phyloP scores from a whole-genome alignment of 2,113 vertebrate genomes.

The Triplophysa rosa region DNA sequence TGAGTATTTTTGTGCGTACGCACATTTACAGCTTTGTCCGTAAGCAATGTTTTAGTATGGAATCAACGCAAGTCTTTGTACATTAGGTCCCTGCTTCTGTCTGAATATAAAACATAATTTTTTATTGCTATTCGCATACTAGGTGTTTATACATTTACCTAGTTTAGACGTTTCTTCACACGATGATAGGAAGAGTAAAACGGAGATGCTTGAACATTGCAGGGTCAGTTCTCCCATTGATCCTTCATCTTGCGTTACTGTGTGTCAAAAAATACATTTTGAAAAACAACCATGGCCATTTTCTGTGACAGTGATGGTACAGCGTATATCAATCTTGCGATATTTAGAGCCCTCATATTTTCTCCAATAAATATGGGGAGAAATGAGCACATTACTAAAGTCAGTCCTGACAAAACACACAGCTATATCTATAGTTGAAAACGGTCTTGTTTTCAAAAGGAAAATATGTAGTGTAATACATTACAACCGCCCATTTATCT shows the following conservation, averaged over 20 bases:
- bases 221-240: not conserved
- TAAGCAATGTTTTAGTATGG: too few relatives aligned
- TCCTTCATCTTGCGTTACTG: slow-evolving; percentile 19
- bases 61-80: too few relatives aligned
- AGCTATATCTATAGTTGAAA: slow-evolving; percentile 12
- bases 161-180: not conserved
- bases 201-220: slow-evolving; percentile 10
- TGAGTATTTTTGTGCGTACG: too few relatives aligned
- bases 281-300: not conserved
- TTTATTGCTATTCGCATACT: not conserved
- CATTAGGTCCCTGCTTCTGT: too few relatives aligned
- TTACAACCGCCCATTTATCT: slow-evolving; percentile 4
- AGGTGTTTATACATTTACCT: not conserved
- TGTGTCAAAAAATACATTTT: not conserved
- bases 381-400: slow-evolving; percentile 12
- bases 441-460: not conserved
- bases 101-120: not conserved
- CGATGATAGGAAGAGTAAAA: not conserved
- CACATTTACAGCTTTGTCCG: too few relatives aligned
- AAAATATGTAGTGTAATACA: not conserved
- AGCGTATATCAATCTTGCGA: slow-evolving; percentile 13
- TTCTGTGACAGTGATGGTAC: slow-evolving; percentile 13
- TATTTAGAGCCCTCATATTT: not conserved
- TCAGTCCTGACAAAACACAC: not conserved
- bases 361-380: not conserved